Base-by-base conservation (phyloP, 2,797 vertebrate species). In the Saxicola maurus region DNA sequence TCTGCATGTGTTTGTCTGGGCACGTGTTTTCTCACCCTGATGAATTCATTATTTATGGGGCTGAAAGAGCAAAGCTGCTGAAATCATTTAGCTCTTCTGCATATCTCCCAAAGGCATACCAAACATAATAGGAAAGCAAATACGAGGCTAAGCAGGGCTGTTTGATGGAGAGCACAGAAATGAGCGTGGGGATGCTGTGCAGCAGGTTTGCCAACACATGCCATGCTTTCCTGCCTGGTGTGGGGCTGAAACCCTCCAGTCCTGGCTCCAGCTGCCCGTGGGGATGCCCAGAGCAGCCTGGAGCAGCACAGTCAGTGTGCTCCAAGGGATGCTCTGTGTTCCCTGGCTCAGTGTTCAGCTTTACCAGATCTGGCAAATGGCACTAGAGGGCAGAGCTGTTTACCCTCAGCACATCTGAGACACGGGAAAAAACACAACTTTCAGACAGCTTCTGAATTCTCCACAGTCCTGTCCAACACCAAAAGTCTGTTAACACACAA, bases 311-410 rank as follows among this genome's bases (percentile, higher is more conserved):
- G 38, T 19, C 59, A 17, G n/a, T 0, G 4, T 8, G 62, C 48
- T 75, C 46, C 43, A 57, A 28, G 37, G 37, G 69, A 51, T 3
- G 8, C 61, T 31, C 45, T 16, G 27, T 9, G 27, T 3, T 49
- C n/a, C 35, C 64, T 25, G 81, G 7, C 55, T 65, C 59, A 13
- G 3, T 1, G 18, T 2, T 53, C 1, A 5, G 40, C 48, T 76
- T 38, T 40, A 56, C 57, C 78, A 40, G 71, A 62, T 56, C 40
- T 64, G 64, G 81, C 49, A 53, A 90, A 28, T 13, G 14, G 60
- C 93, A 85, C 90, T 90, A 95, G 93, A 92, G 90, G 93, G 93
- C 92, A 94, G 93, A 92, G 81, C 81, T 79, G 81, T 59, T 91
- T 93, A 82, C 83, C 77, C 83, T 79, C 81, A 49, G 43, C 33